Evolutionary conservation across 2,888 invertebrate species (phyloP).

Genomic region (Andricus curvator): DNA sequence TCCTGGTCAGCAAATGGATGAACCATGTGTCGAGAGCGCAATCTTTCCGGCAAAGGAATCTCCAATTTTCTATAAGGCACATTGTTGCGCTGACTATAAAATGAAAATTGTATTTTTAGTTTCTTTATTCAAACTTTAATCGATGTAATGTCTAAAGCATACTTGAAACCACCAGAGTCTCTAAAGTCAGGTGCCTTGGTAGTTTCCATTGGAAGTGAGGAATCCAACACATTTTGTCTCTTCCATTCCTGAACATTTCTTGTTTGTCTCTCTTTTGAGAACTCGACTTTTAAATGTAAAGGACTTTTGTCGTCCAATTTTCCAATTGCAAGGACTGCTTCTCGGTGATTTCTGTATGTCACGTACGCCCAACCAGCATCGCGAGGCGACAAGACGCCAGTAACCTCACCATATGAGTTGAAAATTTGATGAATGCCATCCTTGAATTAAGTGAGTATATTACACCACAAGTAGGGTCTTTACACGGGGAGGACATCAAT

Average conservation of each 20-base stretch:
- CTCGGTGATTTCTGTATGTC: slow-evolving; percentile 29
- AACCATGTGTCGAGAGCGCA: background rate
- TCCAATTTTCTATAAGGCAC: background rate
- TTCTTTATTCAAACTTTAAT: background rate
- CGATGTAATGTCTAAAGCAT: background rate
- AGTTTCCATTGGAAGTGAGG: background rate
- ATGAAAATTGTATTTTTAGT: background rate
- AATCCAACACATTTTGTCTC: background rate
- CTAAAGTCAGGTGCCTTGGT: slow-evolving; percentile 1
- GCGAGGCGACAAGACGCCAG: slow-evolving; percentile 38
- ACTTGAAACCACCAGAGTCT: background rate
- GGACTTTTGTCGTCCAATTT: slow-evolving; percentile 2
- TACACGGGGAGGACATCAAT: too few relatives aligned
- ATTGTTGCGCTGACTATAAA: background rate
- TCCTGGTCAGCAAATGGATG: slow-evolving; percentile 39
- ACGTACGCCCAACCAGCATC: slow-evolving; percentile 45
- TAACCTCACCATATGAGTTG: slow-evolving; percentile 43
- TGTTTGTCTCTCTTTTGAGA: background rate
- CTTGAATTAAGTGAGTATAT: slow-evolving; percentile 35
- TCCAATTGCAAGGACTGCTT: slow-evolving; percentile 18
- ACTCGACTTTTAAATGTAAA: slow-evolving; percentile 22
- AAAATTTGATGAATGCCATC: slow-evolving; percentile 47
- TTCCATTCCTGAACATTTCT: slow-evolving; percentile 1
- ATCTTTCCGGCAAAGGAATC: background rate
- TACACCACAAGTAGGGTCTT: too few relatives aligned